Base-by-base conservation (phyloP, 2,113 vertebrate genomes). In the Rhizomys pruinosus region DNA sequence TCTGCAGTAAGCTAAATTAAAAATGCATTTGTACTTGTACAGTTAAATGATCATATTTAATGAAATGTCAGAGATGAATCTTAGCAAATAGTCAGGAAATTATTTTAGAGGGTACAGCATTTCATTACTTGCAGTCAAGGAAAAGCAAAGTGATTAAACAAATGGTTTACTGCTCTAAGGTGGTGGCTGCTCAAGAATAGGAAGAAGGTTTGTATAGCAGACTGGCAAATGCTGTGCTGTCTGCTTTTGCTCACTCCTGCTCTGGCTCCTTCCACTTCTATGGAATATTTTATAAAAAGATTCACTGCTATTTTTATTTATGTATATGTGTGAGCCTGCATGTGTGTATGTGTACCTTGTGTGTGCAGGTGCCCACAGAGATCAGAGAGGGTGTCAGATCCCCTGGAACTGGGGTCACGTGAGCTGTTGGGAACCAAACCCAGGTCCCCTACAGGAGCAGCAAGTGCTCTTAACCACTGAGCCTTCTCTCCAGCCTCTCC, bases 31-130 rank as follows among this genome's bases (percentile, higher is more conserved):
- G 98, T 98, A 98, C 98, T 98, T 98, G 98, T 98, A 98, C 98
- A 99, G 98, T 98, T 98, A 99, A 98, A 98, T 98, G 98, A 98
- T 98, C 98, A 98, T 98, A 98, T 98, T 98, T 99, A 99, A 99
- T 99, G 98, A 99, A 98, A 98, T 98, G 98, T 98, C 98, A 98
- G 98, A 98, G 98, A 98, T 98, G 98, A 98, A 99, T 98, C 98
- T 98, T 98, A 98, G 98, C 98, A 98, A 98, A 98, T 97, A 98
- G 98, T 98, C 98, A 98, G 97, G 98, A 98, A 98, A 98, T 98
- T 98, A 98, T 98, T 98, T 98, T 97, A 98, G 97, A 98, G 98
- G 97, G 97, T 97, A 96, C 95, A 97, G 98, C 98, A 96, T 98
- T 98, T 98, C 97, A 98, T 98, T 98, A 98, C 97, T 88, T 87